These are phyloP conservation scores for Drosophila niveifrons DNA, from an alignment of 2,888 invertebrate species.

Conservation along the genomic window DNA sequence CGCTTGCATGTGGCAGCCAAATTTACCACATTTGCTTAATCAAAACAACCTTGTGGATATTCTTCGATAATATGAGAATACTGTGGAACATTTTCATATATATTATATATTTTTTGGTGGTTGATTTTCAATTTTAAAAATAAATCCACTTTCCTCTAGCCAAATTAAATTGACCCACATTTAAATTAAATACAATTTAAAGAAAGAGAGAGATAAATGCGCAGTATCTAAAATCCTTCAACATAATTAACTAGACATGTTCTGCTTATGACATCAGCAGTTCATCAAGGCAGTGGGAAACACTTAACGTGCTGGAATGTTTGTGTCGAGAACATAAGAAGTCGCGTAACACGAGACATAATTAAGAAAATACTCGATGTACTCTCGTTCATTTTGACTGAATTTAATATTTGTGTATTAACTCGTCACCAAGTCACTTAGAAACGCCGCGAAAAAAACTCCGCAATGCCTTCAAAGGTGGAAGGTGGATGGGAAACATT, in stretches of 20 bases:
- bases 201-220: background rate
- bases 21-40: background rate
- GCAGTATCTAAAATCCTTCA: background rate
- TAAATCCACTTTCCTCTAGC: too few species aligned
- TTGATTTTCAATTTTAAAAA: background rate
- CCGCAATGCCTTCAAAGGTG: conserved; percentile 1
- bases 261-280: conserved; percentile 5
- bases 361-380: conserved; percentile 22
- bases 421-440: conserved; percentile 63
- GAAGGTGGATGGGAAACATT: conserved; percentile 8
- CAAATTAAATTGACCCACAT: background rate
- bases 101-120: too few species aligned
- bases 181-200: background rate
- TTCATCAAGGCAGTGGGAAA: conserved; percentile 1
- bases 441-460: conserved; percentile 13
- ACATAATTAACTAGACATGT: conserved; percentile 27
- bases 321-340: conserved; percentile 3
- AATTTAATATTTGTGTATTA: conserved; percentile 62
- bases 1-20: conserved; percentile 23
- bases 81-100: background rate
- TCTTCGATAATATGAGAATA: background rate
- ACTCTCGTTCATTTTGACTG: conserved; percentile 19
- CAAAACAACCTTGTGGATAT: background rate
- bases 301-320: conserved; percentile 1
- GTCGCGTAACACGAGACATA: conserved; percentile 15